Evolutionary conservation across 2,888 invertebrate genomes (phyloP).

Genomic region (Drosophila melanosoma): DNA sequence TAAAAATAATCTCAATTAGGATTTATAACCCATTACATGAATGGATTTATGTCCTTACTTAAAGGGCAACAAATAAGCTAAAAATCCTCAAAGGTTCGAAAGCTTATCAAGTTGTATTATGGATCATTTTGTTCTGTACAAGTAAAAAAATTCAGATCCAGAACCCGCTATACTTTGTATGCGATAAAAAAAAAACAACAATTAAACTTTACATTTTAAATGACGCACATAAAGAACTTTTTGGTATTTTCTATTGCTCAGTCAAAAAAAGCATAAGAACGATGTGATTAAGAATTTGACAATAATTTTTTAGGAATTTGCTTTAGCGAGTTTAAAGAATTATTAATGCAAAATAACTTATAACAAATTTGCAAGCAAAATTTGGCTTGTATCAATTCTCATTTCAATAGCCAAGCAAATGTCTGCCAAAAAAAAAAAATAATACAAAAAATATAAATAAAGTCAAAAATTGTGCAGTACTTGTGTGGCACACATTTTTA

Average conservation of each 20-base stretch:
- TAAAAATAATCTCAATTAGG: not conserved
- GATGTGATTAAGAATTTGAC: not conserved
- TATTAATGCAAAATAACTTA: not conserved
- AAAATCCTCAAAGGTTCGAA: not conserved
- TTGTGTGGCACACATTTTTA: constrained; percentile 21
- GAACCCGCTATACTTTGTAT: not conserved
- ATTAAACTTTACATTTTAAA: not conserved
- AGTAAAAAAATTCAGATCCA: not conserved
- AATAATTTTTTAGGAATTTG: not conserved
- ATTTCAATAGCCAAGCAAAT: not conserved
- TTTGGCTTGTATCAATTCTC: not conserved
- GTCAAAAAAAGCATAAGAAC: not conserved
- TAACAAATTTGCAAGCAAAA: not conserved
- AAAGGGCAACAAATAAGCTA: not conserved
- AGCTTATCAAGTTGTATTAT: not conserved
- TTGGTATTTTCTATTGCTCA: too few species aligned
- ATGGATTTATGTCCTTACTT: not conserved
- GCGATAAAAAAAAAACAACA: not conserved
- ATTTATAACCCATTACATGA: not conserved
- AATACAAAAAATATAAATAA: not conserved
- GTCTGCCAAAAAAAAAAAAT: not conserved
- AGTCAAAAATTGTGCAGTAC: constrained; percentile 22
- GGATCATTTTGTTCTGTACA: not conserved
- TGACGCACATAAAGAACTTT: not conserved
- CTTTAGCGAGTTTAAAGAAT: not conserved